Conservation (phyloP, 2,113 vertebrate species). For the Corydoras sp. region DNA sequence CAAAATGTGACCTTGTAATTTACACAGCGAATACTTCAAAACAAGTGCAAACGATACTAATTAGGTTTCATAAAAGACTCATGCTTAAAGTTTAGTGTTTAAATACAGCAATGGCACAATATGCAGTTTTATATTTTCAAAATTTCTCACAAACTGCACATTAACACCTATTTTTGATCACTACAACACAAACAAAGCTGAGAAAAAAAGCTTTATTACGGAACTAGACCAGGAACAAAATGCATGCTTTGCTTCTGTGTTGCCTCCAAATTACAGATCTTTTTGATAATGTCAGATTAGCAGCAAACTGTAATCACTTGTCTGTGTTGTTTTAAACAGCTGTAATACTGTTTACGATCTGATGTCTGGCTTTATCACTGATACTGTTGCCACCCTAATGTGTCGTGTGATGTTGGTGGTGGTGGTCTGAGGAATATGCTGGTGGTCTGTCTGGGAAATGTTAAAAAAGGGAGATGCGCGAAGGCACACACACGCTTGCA, state of each 20-base stretch:
- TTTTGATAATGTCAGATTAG: too few relatives aligned
- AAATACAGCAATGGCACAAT: too few relatives aligned
- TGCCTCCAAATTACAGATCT: too few relatives aligned
- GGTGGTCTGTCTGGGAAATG: conserved; percentile 41
- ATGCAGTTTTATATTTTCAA: too few relatives aligned
- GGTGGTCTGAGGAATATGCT: conserved; percentile 34
- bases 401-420: conserved; percentile 33
- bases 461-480: conserved; percentile 21
- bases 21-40: background rate
- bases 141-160: too few relatives aligned
- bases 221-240: too few relatives aligned
- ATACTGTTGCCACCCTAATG: conserved; percentile 39
- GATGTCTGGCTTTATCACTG: conserved; percentile 38
- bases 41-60: background rate
- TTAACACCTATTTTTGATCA: too few relatives aligned
- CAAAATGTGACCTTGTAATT: background rate
- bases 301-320: background rate
- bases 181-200: too few relatives aligned
- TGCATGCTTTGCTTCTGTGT: too few relatives aligned
- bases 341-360: conserved; percentile 38
- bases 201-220: too few relatives aligned
- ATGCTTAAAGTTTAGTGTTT: too few relatives aligned
- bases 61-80: too few relatives aligned
- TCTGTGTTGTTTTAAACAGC: conserved; percentile 14
- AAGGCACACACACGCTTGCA: conserved; percentile 26